Percentiles rank a stretch among this genome's conserved stretches.
phyloP scores from a whole-genome alignment of 2,797 vertebrate species.

The Cossypha heuglini region DNA sequence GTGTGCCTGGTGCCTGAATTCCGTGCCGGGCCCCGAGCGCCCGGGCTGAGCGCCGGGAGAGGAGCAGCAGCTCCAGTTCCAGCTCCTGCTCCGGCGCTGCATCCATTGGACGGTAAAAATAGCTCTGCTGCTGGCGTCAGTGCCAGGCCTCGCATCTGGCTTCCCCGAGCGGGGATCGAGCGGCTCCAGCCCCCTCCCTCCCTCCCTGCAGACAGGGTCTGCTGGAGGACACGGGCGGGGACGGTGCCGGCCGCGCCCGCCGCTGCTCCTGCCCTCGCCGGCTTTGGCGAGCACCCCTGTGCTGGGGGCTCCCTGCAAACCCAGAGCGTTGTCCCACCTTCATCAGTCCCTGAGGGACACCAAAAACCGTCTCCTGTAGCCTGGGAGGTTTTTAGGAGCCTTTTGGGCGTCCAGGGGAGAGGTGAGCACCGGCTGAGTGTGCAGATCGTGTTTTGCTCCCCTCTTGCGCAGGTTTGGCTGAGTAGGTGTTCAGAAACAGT shows the following conservation, averaged over 20 bases:
- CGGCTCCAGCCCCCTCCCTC: not conserved
- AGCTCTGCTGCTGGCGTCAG: slow-evolving; percentile 58
- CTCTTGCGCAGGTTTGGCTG: not conserved
- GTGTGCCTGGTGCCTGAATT: fast-evolving
- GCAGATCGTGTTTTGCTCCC: not conserved
- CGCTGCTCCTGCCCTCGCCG: not conserved
- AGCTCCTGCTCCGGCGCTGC: not conserved
- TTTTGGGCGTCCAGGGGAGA: not conserved
- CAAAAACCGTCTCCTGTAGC: fast-evolving
- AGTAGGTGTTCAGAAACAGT: slow-evolving; percentile 27
- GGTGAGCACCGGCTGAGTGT: not conserved
- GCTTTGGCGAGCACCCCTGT: not conserved
- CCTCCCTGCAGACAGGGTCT: slow-evolving; percentile 10
- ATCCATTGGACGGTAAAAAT: slow-evolving; percentile 61
- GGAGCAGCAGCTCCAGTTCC: not conserved
- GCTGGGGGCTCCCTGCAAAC: not conserved
- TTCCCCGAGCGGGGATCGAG: slow-evolving; percentile 5
- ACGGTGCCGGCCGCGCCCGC: not conserved
- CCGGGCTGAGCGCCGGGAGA: not conserved
- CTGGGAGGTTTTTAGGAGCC: not conserved
- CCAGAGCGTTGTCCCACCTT: fast-evolving
- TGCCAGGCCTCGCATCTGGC: slow-evolving; percentile 47
- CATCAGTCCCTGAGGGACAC: fast-evolving
- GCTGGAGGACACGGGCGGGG: slow-evolving; percentile 22
- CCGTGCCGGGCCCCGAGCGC: not conserved